Conservation (phyloP, 1,140 invertebrate genomes). For the Cephus cinctus region DNA sequence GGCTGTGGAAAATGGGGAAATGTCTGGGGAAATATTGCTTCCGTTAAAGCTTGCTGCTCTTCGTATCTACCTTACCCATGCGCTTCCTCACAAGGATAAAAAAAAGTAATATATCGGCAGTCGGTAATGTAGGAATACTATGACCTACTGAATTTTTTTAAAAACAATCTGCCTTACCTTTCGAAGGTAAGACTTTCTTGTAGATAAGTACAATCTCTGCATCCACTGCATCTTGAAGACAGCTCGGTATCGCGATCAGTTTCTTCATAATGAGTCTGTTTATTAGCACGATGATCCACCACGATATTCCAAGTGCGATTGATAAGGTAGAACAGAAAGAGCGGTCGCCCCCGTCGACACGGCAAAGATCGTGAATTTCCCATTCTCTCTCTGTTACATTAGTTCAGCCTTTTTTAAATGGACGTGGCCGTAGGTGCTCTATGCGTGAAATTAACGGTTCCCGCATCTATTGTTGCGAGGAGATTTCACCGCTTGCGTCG, state of each 20-base stretch:
- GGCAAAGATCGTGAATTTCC: constrained; percentile 43
- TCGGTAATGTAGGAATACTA: too few species aligned
- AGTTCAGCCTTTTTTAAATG: too few species aligned
- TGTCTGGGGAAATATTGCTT: too few species aligned
- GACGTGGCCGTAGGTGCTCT: background rate
- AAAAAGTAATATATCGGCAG: too few species aligned
- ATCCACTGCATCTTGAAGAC: constrained; percentile 45
- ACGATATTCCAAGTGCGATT: constrained; percentile 70
- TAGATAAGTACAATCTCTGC: constrained; percentile 41
- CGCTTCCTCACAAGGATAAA: too few species aligned
- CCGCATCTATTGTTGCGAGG: too few species aligned
- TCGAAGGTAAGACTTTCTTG: constrained; percentile 48
- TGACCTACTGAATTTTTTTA: too few species aligned
- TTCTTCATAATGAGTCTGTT: constrained; percentile 28
- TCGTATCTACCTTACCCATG: too few species aligned
- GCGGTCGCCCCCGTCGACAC: constrained; percentile 46
- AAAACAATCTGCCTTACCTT: constrained; percentile 36
- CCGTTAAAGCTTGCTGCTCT: too few species aligned
- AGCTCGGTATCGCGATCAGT: constrained; percentile 42
- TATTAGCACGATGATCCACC: constrained; percentile 53
- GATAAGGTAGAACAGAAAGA: constrained; percentile 68
- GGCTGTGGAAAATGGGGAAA: too few species aligned
- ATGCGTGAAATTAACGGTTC: constrained; percentile 10
- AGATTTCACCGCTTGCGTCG: background rate
- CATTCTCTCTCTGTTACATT: too few species aligned